Percentiles rank a stretch among this genome's conserved stretches.
phyloP scores from a whole-genome alignment of 2,113 vertebrate species.

The Zingel zingel region DNA sequence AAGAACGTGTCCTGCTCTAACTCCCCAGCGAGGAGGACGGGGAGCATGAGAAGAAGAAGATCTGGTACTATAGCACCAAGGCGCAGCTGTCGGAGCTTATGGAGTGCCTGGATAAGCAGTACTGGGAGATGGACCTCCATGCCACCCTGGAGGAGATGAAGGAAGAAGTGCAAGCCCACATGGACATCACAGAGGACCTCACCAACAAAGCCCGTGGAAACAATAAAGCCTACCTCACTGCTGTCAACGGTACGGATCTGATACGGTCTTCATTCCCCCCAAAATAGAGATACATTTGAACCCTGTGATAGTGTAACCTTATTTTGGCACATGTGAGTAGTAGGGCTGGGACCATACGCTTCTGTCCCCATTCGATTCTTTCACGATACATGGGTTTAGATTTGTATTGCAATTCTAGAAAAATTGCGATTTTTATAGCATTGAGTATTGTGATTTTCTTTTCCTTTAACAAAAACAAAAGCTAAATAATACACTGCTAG shows the following conservation, averaged over 20 bases:
- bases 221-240: slow-evolving; percentile 93
- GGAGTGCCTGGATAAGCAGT: slow-evolving; percentile 91
- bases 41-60: slow-evolving; percentile 92
- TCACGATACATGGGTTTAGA: too few relatives aligned
- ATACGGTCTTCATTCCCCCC: not conserved
- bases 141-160: slow-evolving; percentile 93
- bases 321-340: not conserved
- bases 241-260: slow-evolving; percentile 88
- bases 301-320: too few relatives aligned
- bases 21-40: slow-evolving; percentile 91
- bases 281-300: too few relatives aligned
- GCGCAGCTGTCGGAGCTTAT: slow-evolving; percentile 92
- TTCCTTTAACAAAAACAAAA: too few relatives aligned
- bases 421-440: too few relatives aligned
- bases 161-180: slow-evolving; percentile 93
- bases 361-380: too few relatives aligned
- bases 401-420: too few relatives aligned
- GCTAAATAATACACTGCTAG: too few relatives aligned
- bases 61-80: slow-evolving; percentile 98
- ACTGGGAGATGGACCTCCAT: slow-evolving; percentile 95
- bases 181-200: slow-evolving; percentile 96
- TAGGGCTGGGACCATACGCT: too few relatives aligned
- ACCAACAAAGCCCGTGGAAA: slow-evolving; percentile 94
- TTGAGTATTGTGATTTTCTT: too few relatives aligned
- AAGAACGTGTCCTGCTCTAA: not conserved